Evolutionary conservation across 2,888 invertebrate genomes (phyloP), one percentile per base, ranked within the genome.

Genomic region (Phania funesta): DNA sequence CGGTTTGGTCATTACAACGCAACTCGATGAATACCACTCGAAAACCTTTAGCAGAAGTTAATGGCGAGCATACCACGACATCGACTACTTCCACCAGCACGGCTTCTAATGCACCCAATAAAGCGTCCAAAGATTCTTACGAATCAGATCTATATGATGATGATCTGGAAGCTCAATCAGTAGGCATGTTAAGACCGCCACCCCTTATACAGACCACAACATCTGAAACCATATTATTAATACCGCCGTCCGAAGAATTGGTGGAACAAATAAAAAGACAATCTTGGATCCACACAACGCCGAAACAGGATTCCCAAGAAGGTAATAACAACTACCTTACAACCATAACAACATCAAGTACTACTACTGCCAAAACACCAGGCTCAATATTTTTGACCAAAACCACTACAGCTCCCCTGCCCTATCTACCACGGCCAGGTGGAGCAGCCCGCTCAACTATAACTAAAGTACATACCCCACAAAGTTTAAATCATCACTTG

Each of bases 401-500:
- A 29, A 44, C 80, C 9, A 74, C 71, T 1, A 9, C 76, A 1
- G 29, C 75, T 20, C 71, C 83, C 1, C 1, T 41, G 38, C 56
- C 64, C 52, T 26, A 73, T 48, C 20, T 85, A 64, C 62, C 71
- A 24, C 29, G 76, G 7, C 74, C 84, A 22, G 32, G 35, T 20
- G 41, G 75, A 26, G 29, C 80, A 26, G 93, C 93, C 44, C 91
- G 92, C 52, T 92, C 94, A 1, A 93, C 92, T 0, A 94, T 94
- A 26, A 93, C 93, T 0, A 94, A 94, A 89, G 93, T 94, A 5
- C 88, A 87, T 18, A 88, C 90, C n/a, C 87, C 90, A 4, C 87
- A 89, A 65, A 65, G 74, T 11, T 29, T 75, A 13, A 78, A 78
- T 35, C 88, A 87, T 7, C 86, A 87, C 70, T 84, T 90, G 54